phyloP scores from a whole-genome alignment of 2,888 invertebrate genomes.

The Hemicrepidius hirtus region DNA sequence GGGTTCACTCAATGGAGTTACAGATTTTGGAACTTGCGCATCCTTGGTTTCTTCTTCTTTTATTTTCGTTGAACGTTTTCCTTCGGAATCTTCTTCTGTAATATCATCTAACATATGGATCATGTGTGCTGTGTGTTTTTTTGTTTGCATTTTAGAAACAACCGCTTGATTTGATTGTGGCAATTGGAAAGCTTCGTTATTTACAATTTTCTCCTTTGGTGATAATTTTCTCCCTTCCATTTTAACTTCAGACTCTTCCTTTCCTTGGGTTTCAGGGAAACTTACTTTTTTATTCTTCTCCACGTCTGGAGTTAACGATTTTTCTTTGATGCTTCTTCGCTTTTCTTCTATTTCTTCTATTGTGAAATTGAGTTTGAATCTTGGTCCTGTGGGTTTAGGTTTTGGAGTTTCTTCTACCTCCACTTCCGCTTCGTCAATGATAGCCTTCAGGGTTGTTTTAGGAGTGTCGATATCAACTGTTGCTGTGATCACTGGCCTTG shows the following conservation, averaged over 20 bases:
- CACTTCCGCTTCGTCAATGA: constrained; percentile 72
- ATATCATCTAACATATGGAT: constrained; percentile 57
- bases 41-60: constrained; percentile 22
- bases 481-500: constrained; percentile 75
- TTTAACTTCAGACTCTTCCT: neutral
- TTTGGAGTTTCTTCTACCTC: constrained; percentile 37
- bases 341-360: constrained; percentile 50
- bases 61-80: constrained; percentile 34
- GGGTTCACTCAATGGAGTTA: too few relatives aligned
- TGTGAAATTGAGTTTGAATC: constrained; percentile 43
- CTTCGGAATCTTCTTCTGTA: constrained; percentile 43
- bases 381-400: constrained; percentile 31
- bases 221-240: neutral
- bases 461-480: constrained; percentile 74
- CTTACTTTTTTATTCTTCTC: neutral
- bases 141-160: constrained; percentile 61
- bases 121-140: constrained; percentile 56
- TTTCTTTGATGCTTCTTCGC: constrained; percentile 60
- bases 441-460: constrained; percentile 73
- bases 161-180: constrained; percentile 48
- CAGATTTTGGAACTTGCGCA: too few relatives aligned
- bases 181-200: constrained; percentile 18
- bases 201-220: constrained; percentile 16
- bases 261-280: neutral
- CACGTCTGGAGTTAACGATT: constrained; percentile 2